Evolutionary conservation across 2,888 invertebrate genomes (phyloP), one percentile per base, ranked within the genome.

Genomic region (Dioctria linearis): DNA sequence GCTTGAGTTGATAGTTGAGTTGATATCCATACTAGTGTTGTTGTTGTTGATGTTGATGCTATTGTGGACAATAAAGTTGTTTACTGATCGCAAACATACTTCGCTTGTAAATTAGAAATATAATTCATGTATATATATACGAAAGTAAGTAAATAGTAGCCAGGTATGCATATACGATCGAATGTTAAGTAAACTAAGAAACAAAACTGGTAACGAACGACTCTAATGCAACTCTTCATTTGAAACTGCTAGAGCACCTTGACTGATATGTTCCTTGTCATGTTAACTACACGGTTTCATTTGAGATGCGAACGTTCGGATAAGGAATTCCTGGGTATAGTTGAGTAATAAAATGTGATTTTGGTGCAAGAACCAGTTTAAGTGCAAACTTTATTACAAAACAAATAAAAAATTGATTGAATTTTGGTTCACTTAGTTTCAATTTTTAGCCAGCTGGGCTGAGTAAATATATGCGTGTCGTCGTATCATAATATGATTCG

Each of bases 181-280:
- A 54, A 46, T 39, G 40, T 51, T 54, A 0, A 51, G 49, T 51
- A 54, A 54, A 51, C 49, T 25, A 51, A 67, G 51, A 49, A n/a
- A 71, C 54, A 71, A 51, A 71, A 69, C 69, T 8, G 49, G 43
- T 71, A 51, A 11, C 71, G 4, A 46, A 49, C 71, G 37, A 51
- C 71, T 42, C 5, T n/a, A 11, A 49, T 54, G 25, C 54, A 40
- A n/a, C 51, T 13, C 54, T 54, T 54, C n/a, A 37, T 9, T 11
- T 37, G n/a, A 54, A 71, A 51, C 49, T 51, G 11, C 51, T 54
- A 37, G 71, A 54, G 71, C 54, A 71, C 71, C 71, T 71, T 71
- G 71, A 71, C 71, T 71, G 71, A 71, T 71, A 71, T 71, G 71
- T 71, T 54, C 40, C 71, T 71, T 71, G 71, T 71, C 71, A 71